phyloP scores from a whole-genome alignment of 2,113 vertebrate genomes.

The Triplophysa siluroides region DNA sequence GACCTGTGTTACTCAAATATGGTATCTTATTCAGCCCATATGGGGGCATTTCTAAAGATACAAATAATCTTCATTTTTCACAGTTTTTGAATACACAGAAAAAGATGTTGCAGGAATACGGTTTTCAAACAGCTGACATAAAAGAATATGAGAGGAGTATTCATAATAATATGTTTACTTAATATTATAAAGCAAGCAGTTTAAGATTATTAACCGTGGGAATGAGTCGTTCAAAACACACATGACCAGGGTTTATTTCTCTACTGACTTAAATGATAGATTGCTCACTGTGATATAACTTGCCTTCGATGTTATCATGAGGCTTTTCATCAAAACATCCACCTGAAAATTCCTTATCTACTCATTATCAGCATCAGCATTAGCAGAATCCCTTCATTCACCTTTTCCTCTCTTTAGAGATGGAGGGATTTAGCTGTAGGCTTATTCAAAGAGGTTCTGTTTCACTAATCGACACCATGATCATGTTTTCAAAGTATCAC shows the following conservation, averaged over 20 bases:
- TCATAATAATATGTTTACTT: neutral
- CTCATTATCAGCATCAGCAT: slow-evolving; percentile 70
- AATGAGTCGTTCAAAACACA: slow-evolving; percentile 31
- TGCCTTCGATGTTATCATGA: neutral
- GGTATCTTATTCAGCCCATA: slow-evolving; percentile 52
- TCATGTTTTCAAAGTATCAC: slow-evolving; percentile 68
- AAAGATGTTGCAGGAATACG: slow-evolving; percentile 17
- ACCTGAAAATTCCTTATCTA: slow-evolving; percentile 8
- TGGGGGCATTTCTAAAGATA: slow-evolving; percentile 34
- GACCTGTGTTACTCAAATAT: slow-evolving; percentile 51
- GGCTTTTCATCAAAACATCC: too few species aligned
- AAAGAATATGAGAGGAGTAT: neutral
- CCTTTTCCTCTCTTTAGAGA: neutral
- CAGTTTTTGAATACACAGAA: slow-evolving; percentile 20
- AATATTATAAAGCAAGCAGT: slow-evolving; percentile 36
- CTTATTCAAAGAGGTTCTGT: slow-evolving; percentile 55
- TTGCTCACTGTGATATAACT: slow-evolving; percentile 31
- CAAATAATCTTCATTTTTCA: slow-evolving; percentile 31
- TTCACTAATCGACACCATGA: slow-evolving; percentile 64
- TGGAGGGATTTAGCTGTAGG: slow-evolving; percentile 58
- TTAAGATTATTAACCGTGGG: slow-evolving; percentile 33
- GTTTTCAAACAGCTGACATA: slow-evolving; percentile 5
- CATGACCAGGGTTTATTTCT: slow-evolving; percentile 46
- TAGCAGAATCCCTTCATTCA: slow-evolving; percentile 64
- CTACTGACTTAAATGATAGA: slow-evolving; percentile 38